Evolutionary conservation across 2,113 vertebrate genomes (phyloP), one percentile per base, ranked within the genome.

Genomic region (Felis catus): DNA sequence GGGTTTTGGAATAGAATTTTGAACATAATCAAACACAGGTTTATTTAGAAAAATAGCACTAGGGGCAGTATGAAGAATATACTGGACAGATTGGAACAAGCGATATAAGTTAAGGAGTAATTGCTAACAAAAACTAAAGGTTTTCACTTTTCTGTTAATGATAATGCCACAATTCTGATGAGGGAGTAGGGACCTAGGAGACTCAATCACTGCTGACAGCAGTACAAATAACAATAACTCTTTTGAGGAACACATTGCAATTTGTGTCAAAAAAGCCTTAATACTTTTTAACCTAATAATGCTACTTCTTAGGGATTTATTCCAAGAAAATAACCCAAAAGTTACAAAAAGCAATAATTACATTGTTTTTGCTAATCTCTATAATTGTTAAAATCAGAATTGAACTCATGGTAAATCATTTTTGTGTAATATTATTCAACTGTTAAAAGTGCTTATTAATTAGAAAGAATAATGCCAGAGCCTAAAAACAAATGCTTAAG

Each of bases 281-380:
- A 86, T 21, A 66, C 45, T 80, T 86, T 48, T 95, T 80, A 93
- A 86, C 7, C n/a, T 89, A 80, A 66, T 68, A 86, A 86, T 95
- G 61, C 76, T 61, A 10, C 23, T 90, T 93, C 36, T 15, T 68
- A 61, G 14, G 51, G 9, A 93, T 68, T 81, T 90, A 93, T 41
- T 61, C 58, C 86, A 81, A 84, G 27, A 86, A 63, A 48, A 86
- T 16, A 86, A 81, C 6, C 33, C 27, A 89, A 89, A 66, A 84
- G 33, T 51, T 19, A 87, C 29, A 27, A 53, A 76, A 79, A 33
- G 65, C 18, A 89, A 85, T 74, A 53, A 63, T 80, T 3, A 76
- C 36, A 53, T 53, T 53, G 16, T 18, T 53, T 16, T 80, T 85
- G 21, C 15, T 89, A 53, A 70, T 74, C 51, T 58, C 23, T 85